phyloP scores from a whole-genome alignment of 2,888 invertebrate species.

The Acronicta psi region DNA sequence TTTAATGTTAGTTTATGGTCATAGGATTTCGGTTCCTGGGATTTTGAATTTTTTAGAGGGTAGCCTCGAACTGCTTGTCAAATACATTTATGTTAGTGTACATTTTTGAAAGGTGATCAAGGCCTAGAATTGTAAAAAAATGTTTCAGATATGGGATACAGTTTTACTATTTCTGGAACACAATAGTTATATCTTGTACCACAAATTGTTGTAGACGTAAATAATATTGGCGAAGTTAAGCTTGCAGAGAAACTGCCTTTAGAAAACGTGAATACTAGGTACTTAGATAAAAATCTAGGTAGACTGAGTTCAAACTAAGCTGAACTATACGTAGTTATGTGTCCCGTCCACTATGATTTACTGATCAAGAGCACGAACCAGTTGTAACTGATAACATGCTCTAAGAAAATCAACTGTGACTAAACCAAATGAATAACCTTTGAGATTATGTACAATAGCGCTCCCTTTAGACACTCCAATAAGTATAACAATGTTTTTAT shows the following conservation, averaged over 20 bases:
- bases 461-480: slow-evolving; percentile 11
- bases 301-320: slow-evolving; percentile 5
- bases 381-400: neutral
- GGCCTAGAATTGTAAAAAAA: too few relatives aligned
- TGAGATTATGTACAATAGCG: slow-evolving; percentile 4
- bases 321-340: slow-evolving; percentile 5
- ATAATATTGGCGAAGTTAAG: neutral
- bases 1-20: slow-evolving; percentile 47
- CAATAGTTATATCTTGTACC: too few relatives aligned
- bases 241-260: neutral
- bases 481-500: slow-evolving; percentile 39
- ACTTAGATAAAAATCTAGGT: slow-evolving; percentile 18
- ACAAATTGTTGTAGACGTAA: neutral
- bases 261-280: slow-evolving; percentile 6
- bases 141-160: too few relatives aligned
- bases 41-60: slow-evolving; percentile 36
- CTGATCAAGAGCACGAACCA: slow-evolving; percentile 15
- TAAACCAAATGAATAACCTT: slow-evolving; percentile 12
- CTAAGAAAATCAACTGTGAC: neutral
- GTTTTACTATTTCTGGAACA: neutral
- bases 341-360: slow-evolving; percentile 11
- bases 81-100: slow-evolving; percentile 28
- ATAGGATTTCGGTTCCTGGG: slow-evolving; percentile 32
- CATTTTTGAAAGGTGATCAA: neutral
- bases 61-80: slow-evolving; percentile 26